These are phyloP conservation scores for Origma solitaria DNA, from an alignment of 2,113 vertebrate species.

Conservation along the genomic window DNA sequence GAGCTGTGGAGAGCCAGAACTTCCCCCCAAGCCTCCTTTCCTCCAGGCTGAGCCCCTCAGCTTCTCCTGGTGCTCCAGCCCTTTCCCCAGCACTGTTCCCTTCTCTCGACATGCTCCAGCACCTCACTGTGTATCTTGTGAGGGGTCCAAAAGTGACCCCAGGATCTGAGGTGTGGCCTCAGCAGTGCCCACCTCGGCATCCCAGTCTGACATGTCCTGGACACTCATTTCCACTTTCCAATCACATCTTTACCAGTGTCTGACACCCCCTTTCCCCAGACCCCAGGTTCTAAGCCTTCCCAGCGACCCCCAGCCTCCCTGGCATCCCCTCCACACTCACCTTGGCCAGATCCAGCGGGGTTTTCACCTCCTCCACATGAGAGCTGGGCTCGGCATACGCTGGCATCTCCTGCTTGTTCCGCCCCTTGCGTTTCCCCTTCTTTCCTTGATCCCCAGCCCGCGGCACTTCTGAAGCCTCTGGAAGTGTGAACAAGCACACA, in stretches of 20 bases:
- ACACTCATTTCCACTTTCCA: neutral
- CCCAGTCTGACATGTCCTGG: fast-evolving
- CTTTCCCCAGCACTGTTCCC: neutral
- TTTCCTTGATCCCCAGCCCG: conserved; percentile 79
- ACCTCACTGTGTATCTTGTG: neutral
- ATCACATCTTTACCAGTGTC: too few relatives aligned
- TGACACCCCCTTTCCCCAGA: fast-evolving
- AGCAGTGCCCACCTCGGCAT: neutral
- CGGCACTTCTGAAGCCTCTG: conserved; percentile 70
- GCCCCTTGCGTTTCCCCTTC: conserved; percentile 87
- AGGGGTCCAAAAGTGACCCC: neutral
- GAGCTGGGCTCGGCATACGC: conserved; percentile 60
- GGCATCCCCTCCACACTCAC: conserved; percentile 42
- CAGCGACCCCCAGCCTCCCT: neutral
- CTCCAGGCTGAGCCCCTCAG: neutral
- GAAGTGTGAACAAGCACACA: neutral
- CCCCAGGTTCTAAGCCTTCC: too few relatives aligned
- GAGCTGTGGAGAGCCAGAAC: neutral
- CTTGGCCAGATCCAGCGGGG: conserved; percentile 91
- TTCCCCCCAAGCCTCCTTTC: neutral
- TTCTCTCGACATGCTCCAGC: neutral
- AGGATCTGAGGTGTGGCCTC: neutral
- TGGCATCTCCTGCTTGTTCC: conserved; percentile 85
- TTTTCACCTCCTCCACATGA: conserved; percentile 82
- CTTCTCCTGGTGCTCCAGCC: fast-evolving